These are phyloP conservation scores for Limnodromus scolopaceus DNA, from an alignment of 2,797 vertebrate genomes.

Conservation along the genomic window DNA sequence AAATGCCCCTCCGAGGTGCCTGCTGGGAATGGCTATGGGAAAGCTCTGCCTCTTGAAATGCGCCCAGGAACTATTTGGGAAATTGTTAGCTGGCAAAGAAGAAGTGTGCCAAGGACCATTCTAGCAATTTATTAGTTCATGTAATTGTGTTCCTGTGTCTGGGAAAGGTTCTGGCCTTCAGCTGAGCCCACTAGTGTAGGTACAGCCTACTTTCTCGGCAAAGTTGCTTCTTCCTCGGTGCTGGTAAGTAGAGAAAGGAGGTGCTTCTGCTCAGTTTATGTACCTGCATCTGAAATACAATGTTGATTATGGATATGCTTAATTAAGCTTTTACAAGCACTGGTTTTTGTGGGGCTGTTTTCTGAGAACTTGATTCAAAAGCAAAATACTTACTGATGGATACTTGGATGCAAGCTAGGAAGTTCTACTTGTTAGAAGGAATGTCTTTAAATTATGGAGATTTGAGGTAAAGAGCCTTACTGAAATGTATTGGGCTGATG, in stretches of 20 bases:
- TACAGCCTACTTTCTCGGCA: neutral
- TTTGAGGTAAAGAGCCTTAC: neutral
- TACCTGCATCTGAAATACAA: neutral
- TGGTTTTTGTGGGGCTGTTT: neutral
- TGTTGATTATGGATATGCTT: neutral
- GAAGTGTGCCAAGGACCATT: neutral
- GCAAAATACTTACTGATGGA: neutral
- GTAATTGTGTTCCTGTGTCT: neutral
- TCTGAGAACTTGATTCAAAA: neutral
- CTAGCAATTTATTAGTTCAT: neutral
- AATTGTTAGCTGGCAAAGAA: neutral
- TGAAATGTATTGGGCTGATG: neutral
- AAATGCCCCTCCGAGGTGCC: fast-evolving
- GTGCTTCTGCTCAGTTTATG: neutral
- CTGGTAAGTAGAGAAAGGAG: neutral
- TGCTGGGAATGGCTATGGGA: neutral
- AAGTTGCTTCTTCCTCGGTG: neutral
- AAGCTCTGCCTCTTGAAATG: neutral
- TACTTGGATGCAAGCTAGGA: neutral
- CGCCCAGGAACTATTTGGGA: neutral
- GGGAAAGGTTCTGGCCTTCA: neutral
- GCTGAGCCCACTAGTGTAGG: neutral
- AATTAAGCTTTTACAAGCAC: neutral
- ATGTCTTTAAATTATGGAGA: neutral
- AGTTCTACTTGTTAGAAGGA: neutral